Evolutionary conservation across 2,888 invertebrate species (phyloP).

Genomic region (Matsumyia berberina): DNA sequence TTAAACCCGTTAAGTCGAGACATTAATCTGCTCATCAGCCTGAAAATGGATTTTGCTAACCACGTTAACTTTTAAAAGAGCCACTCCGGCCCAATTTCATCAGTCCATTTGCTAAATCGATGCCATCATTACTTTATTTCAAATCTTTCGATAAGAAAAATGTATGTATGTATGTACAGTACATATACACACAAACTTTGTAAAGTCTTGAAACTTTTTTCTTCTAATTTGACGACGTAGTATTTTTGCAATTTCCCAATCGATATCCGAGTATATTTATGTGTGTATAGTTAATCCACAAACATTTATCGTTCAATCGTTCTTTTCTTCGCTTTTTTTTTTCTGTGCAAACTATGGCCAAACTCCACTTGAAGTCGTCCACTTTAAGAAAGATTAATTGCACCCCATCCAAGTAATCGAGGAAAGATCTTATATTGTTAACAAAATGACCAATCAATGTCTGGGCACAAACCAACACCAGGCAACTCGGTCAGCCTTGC

Average conservation of each 20-base stretch:
- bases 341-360: slow-evolving; percentile 23
- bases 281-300: slow-evolving; percentile 33
- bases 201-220: slow-evolving; percentile 12
- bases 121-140: slow-evolving; percentile 19
- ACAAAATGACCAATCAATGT: slow-evolving; percentile 76
- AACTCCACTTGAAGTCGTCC: slow-evolving; percentile 60
- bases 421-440: slow-evolving; percentile 68
- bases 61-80: too few relatives aligned
- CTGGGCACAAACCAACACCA: slow-evolving; percentile 27
- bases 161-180: too few relatives aligned
- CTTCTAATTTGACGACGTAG: slow-evolving; percentile 13
- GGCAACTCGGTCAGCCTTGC: slow-evolving; percentile 15
- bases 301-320: slow-evolving; percentile 47
- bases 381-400: slow-evolving; percentile 73
- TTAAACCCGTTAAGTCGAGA: too few relatives aligned
- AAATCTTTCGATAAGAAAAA: neutral
- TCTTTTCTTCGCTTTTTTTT: slow-evolving; percentile 6
- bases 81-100: neutral
- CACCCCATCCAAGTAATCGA: slow-evolving; percentile 54
- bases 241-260: slow-evolving; percentile 31
- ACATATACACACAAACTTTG: neutral
- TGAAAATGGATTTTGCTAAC: too few relatives aligned
- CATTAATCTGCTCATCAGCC: too few relatives aligned
- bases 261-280: slow-evolving; percentile 3
- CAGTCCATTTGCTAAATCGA: neutral